A percentile compares a stretch with the other conserved stretches of the same genome.
Evolutionary conservation across 2,888 invertebrate genomes (phyloP).

Genomic region (Mimas tiliae): DNA sequence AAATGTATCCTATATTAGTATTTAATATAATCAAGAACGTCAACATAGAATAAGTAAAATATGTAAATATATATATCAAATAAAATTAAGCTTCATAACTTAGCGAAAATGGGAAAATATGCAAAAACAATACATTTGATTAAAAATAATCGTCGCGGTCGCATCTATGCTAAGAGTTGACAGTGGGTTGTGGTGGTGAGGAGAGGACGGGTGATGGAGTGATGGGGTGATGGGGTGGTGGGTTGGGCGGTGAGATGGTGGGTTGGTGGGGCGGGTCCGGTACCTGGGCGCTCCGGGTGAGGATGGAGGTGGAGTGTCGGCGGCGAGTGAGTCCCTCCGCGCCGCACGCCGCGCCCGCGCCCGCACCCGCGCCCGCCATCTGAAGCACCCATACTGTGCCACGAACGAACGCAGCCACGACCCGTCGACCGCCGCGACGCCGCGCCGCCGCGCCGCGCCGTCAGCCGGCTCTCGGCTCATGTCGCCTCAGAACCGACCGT

Average conservation of each 20-base stretch:
- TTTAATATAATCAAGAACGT: background rate
- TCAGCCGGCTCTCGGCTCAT: constrained; percentile 41
- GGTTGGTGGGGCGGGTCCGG: constrained; percentile 37
- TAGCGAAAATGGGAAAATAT: background rate
- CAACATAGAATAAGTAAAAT: background rate
- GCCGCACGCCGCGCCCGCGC: constrained; percentile 51
- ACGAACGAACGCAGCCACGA: constrained; percentile 86
- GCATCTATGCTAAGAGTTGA: too few relatives aligned
- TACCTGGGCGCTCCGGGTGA: constrained; percentile 87
- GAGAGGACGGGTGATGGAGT: background rate
- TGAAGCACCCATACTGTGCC: constrained; percentile 22
- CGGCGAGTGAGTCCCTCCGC: constrained; percentile 86
- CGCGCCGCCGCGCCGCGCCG: background rate
- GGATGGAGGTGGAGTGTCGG: constrained; percentile 90
- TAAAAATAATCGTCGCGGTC: too few relatives aligned
- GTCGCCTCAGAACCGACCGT: constrained; percentile 57
- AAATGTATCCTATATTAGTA: too few relatives aligned
- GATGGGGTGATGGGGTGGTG: constrained; percentile 9
- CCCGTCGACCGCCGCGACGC: constrained; percentile 63
- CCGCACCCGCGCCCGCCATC: constrained; percentile 32
- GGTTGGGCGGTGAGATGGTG: constrained; percentile 27
- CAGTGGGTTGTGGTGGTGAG: too few relatives aligned
- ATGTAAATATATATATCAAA: background rate
- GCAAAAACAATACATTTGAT: too few relatives aligned
- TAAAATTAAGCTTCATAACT: background rate